Base-by-base conservation (phyloP, 2,113 vertebrate species). In the Lycaon pictus region DNA sequence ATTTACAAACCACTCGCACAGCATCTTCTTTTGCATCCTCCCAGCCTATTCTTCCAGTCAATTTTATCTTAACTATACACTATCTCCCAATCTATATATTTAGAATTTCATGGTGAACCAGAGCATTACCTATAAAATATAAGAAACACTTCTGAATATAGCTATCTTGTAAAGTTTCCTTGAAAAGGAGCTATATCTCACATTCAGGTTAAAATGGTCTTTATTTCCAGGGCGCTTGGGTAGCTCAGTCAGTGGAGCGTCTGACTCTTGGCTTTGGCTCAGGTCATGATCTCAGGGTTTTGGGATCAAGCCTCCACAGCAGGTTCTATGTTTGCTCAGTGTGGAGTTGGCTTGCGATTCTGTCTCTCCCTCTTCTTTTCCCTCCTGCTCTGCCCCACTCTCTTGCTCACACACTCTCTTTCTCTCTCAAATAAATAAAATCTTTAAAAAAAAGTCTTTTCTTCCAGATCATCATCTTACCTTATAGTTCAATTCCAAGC, bases 121-220 rank as follows among this genome's bases (percentile, higher is more conserved):
- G 25, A 67, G 25, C 55, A 77, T 51, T 37, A 84, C 17, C 17
- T 77, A 35, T 87, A 84, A 87, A 90, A 82, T 20, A 4, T 9
- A 83, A 82, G 51, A 74, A 91, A 86, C 56, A 65, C 22, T 90
- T 82, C 29, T 16, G 56, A 81, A 92, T 23, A 80, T 2, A 83
- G 43, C 13, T 71, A 32, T 48, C 37, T 88, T 22, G 7, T 62
- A 20, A 88, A 29, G 5, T 82, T 96, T 88, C 56, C 11, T 85
- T 48, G 83, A 67, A 65, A 93, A 86, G 48, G 51, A 77, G 53
- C 62, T 58, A 67, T 13, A 55, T 13, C 13, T 15, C 37, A 79
- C 37, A 88, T 72, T 29, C 91, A 43, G 20, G 23, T 88, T 93
- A 95, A 96, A 95, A 77, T 25, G 19, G 29, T 67, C 48, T 72